Evolutionary conservation across 1,140 invertebrate species (phyloP), one percentile per base, ranked within the genome.

Genomic region (Lasioglossum baleicum): DNA sequence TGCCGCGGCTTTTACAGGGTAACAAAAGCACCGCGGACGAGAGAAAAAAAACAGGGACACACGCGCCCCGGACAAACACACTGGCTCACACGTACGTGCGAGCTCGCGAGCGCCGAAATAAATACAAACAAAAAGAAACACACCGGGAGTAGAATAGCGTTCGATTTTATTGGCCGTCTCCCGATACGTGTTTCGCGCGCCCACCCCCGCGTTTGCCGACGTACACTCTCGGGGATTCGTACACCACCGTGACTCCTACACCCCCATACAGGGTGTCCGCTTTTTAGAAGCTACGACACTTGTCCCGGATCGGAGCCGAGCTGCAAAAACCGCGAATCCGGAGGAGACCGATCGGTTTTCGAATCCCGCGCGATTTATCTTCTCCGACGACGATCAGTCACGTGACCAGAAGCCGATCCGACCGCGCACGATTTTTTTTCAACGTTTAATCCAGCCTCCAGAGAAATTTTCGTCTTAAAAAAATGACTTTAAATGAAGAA

Each of bases 201-300:
- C 53, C 74, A 48, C 69, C 40, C 13, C 35, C 67, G 17, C 67
- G 17, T 80, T 71, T 40, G 20, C 73, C 61, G 26, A 68, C 71
- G n/a, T 58, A 31, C 26, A 42, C 77, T 31, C 69, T 53, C 20
- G 64, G 69, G 69, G 75, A 66, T n/a, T 64, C 40, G 51, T 17
- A 35, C 48, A 51, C 69, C 22, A 26, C 71, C 72, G 64, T 58
- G 22, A 17, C 5, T 35, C 20, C 8, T 6, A 31, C 8, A 48
- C 17, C n/a, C 58, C 51, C 65, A 40, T 66, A 44, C 58, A 26
- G 70, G 74, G 65, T 79, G 76, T 80, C 83, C 64, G 79, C 11
- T 78, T 84, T 88, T 85, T 85, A 85, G 79, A 83, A 88, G 86
- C 80, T 76, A 88, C 84, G 74, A 84, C 76, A 88, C 86, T 89